Evolutionary conservation across 2,888 invertebrate species (phyloP), one percentile per base, ranked within the genome.

Genomic region (Gibbula magus): DNA sequence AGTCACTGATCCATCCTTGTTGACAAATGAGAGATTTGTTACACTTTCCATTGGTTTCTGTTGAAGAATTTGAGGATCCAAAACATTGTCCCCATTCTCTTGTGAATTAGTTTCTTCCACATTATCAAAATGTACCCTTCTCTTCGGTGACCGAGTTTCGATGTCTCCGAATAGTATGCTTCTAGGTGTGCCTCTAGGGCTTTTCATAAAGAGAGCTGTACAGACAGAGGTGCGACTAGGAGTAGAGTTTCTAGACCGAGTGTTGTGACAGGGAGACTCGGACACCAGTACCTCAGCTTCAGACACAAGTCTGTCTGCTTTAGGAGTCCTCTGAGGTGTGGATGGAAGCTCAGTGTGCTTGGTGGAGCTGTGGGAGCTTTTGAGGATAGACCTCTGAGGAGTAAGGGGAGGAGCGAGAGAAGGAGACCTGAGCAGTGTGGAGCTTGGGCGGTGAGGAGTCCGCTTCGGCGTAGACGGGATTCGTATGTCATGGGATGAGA

Each of bases 191-290:
- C 25, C 61, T 61, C 29, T 29, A 20, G 86, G 88, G 81, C 88
- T 87, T 32, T 83, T 85, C 10, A 85, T 80, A 82, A 87, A 88
- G 61, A 88, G 80, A 16, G 84, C 85, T 16, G 88, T 86, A 29
- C 86, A 70, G 1, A 87, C 86, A 73, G 87, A 85, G 51, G 81
- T 81, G 52, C 86, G 76, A 32, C 86, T 86, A 20, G 87, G 87
- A 29, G 86, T 86, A n/a, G 83, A 78, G 1, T 75, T 75, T 52
- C 83, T 88, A 16, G 83, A 83, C 35, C 86, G 82, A 8, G 86
- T 86, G 76, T 85, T 87, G 25, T 85, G 87, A 79, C 86, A 86
- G 20, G 89, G 87, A 8, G 87, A 88, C 61, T 61, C 61, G 5
- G 25, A 22, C 4, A 61, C 66, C 83, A 22, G 25, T 16, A 32